A percentile compares a stretch with the other conserved stretches of the same genome.
These are phyloP conservation scores for Cerastoderma edule DNA, from an alignment of 2,888 invertebrate genomes.

Conservation along the genomic window DNA sequence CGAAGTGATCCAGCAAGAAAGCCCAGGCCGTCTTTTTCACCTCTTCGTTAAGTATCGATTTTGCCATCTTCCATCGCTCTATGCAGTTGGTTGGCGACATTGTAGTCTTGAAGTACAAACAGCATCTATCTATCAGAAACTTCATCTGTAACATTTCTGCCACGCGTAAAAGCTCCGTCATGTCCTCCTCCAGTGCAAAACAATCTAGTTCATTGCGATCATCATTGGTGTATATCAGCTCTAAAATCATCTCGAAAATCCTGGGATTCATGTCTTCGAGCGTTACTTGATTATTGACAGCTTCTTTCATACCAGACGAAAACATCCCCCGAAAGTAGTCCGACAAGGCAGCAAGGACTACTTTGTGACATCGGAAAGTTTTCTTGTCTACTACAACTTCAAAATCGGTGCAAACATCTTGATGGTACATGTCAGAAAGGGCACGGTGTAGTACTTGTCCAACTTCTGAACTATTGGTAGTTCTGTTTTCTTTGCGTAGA, in stretches of 20 bases:
- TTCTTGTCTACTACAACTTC: constrained; percentile 34
- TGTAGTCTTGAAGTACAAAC: constrained; percentile 23
- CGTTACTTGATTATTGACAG: constrained; percentile 23
- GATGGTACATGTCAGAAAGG: constrained; percentile 28
- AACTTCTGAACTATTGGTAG: constrained; percentile 1
- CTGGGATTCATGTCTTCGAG: constrained; percentile 44
- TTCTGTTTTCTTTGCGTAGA: no score
- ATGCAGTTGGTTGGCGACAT: constrained; percentile 40
- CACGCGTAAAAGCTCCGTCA: constrained; percentile 36
- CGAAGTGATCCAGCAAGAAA: constrained; percentile 33
- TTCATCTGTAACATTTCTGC: constrained; percentile 49
- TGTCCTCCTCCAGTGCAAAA: constrained; percentile 28
- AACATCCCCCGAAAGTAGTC: constrained; percentile 55
- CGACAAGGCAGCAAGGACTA: constrained; percentile 45
- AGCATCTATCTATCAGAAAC: constrained; percentile 29
- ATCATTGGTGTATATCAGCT: constrained; percentile 26
- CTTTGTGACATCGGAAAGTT: constrained; percentile 52
- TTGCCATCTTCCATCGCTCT: constrained; percentile 43
- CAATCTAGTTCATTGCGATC: constrained; percentile 3
- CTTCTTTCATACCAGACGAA: constrained; percentile 50
- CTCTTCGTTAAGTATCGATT: constrained; percentile 23
- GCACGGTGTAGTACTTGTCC: constrained; percentile 22
- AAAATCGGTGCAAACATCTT: constrained; percentile 43
- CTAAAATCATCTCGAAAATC: constrained; percentile 35
- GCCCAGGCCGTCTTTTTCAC: constrained; percentile 19